Evolutionary conservation across 2,888 invertebrate species (phyloP).

Genomic region (Phortica magna): DNA sequence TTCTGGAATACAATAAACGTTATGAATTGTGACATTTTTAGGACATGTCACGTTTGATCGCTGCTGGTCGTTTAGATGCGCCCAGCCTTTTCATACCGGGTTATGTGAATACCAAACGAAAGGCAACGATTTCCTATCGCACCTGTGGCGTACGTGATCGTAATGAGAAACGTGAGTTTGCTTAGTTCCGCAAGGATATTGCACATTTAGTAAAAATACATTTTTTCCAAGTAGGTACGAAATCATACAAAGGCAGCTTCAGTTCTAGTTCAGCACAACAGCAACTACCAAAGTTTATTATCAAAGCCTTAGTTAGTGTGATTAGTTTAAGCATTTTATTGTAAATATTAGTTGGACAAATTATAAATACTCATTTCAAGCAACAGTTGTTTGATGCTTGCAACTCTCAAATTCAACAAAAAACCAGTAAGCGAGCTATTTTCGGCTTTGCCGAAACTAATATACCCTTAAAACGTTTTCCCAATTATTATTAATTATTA

Average conservation of each 20-base stretch:
- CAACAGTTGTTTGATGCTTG: background rate
- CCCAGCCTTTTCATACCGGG: conserved; percentile 90
- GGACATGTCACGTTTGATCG: conserved; percentile 86
- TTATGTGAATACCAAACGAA: conserved; percentile 84
- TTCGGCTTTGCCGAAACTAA: too few relatives aligned
- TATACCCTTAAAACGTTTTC: too few relatives aligned
- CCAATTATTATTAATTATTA: too few relatives aligned
- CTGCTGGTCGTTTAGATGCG: conserved; percentile 85
- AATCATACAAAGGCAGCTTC: conserved; percentile 56
- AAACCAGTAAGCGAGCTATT: too few relatives aligned
- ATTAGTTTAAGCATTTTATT: conserved; percentile 47
- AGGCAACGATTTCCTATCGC: conserved; percentile 85
- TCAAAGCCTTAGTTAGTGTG: conserved; percentile 53
- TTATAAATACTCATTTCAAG: background rate
- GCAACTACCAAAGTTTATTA: conserved; percentile 54
- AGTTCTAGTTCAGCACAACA: conserved; percentile 50
- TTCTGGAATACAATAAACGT: background rate
- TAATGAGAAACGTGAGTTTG: conserved; percentile 82
- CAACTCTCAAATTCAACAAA: background rate
- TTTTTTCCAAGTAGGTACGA: conserved; percentile 54
- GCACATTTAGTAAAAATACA: background rate
- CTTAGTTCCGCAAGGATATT: too few relatives aligned
- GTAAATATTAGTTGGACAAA: conserved; percentile 4
- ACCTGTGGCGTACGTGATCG: conserved; percentile 88
- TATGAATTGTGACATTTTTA: conserved; percentile 17